Evolutionary conservation across 2,888 invertebrate genomes (phyloP).

Genomic region (Apamea epomidion): DNA sequence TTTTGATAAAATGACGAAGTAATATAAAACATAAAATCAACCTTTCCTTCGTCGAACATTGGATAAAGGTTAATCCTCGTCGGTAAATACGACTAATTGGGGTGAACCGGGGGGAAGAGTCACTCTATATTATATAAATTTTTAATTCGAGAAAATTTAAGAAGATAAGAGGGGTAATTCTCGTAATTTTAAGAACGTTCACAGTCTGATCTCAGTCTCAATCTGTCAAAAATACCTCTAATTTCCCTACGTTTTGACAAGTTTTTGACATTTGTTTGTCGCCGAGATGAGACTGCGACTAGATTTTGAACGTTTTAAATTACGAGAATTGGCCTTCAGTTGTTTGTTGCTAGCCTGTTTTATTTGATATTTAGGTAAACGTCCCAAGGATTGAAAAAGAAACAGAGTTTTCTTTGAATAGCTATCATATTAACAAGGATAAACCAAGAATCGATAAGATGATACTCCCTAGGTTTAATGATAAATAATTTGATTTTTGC

Average conservation of each 20-base stretch:
- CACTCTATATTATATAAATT: conserved; percentile 51
- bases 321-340: not conserved
- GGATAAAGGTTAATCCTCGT: conserved; percentile 36
- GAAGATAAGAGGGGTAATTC: not conserved
- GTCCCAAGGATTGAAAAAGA: not conserved
- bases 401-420: not conserved
- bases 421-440: not conserved
- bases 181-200: not conserved
- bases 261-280: too few species aligned
- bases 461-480: too few species aligned
- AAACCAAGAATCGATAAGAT: not conserved
- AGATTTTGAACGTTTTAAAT: too few species aligned
- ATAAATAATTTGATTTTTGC: too few species aligned
- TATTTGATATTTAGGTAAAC: not conserved
- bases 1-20: conserved; percentile 1
- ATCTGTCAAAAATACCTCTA: too few species aligned
- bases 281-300: too few species aligned
- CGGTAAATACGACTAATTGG: conserved; percentile 56
- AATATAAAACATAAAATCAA: conserved; percentile 32
- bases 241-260: too few species aligned
- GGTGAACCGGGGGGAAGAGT: conserved; percentile 28
- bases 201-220: too few species aligned
- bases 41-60: conserved; percentile 27
- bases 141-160: conserved; percentile 41
- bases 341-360: conserved; percentile 24